A percentile compares a stretch with the other conserved stretches of the same genome.
Conservation (phyloP, 1,140 invertebrate species). For the Mactra quadrangularis region DNA sequence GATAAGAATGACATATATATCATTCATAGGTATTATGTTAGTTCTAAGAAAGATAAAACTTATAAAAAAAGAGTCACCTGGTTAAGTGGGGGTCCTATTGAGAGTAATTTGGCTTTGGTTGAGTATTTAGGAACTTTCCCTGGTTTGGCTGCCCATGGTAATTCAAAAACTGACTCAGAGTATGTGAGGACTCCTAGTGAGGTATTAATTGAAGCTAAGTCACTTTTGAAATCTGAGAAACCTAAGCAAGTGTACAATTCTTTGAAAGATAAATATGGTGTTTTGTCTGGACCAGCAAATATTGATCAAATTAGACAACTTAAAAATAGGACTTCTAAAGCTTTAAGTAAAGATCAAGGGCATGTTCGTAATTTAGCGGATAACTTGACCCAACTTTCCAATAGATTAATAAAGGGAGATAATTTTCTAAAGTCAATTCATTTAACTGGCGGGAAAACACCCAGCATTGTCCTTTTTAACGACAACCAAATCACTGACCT, state of each 20-base stretch:
- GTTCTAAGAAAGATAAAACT: not conserved
- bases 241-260: slow-evolving; percentile 7
- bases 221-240: not conserved
- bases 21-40: slow-evolving; percentile 46
- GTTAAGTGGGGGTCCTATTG: slow-evolving; percentile 20
- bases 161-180: not conserved
- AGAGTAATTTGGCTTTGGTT: slow-evolving; percentile 31
- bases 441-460: slow-evolving; percentile 32
- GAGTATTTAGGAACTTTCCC: slow-evolving; percentile 38
- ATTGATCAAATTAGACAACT: not conserved
- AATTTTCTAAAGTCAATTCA: too few species aligned
- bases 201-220: slow-evolving; percentile 3
- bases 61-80: slow-evolving; percentile 48
- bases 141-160: slow-evolving; percentile 2
- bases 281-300: not conserved
- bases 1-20: not conserved
- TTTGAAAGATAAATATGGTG: not conserved
- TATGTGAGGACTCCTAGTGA: slow-evolving; percentile 8
- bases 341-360: too few species aligned
- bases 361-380: too few species aligned
- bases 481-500: slow-evolving; percentile 58
- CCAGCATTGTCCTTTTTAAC: slow-evolving; percentile 54
- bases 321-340: too few species aligned
- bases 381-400: not conserved
- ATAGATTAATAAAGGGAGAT: not conserved